Percentiles rank a stretch among this genome's conserved stretches.
These are phyloP conservation scores for Polydrusus pterygomalis DNA, from an alignment of 2,888 invertebrate species.

Conservation along the genomic window DNA sequence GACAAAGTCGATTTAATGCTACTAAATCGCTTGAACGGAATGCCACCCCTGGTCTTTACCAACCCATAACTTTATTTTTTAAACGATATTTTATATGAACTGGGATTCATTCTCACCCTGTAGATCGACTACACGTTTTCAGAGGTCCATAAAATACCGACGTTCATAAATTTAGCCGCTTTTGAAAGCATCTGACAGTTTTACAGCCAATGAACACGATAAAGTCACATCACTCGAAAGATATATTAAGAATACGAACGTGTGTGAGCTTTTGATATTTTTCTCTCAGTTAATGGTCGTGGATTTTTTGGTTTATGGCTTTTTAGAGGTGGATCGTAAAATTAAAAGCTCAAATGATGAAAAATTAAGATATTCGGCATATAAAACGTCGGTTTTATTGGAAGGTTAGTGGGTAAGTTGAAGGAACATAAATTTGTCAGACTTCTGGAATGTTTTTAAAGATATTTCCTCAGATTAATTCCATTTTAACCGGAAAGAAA, in stretches of 20 bases:
- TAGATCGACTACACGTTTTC: conserved; percentile 44
- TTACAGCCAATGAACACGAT: conserved; percentile 60
- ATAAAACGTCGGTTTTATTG: conserved; percentile 23
- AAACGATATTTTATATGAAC: background rate
- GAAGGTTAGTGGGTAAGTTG: conserved; percentile 5
- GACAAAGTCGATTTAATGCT: no score
- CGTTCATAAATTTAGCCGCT: conserved; percentile 63
- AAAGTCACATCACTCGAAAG: conserved; percentile 59
- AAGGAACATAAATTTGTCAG: conserved; percentile 6
- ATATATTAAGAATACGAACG: conserved; percentile 56
- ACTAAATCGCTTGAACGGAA: no score
- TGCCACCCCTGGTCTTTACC: no score
- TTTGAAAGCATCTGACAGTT: conserved; percentile 63
- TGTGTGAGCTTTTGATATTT: conserved; percentile 54
- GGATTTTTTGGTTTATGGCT: conserved; percentile 44
- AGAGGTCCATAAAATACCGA: conserved; percentile 61
- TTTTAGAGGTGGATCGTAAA: conserved; percentile 34
- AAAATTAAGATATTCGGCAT: conserved; percentile 21
- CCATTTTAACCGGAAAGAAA: background rate
- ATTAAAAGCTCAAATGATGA: conserved; percentile 31
- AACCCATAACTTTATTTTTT: background rate
- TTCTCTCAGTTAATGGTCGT: conserved; percentile 45
- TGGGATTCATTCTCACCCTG: conserved; percentile 33
- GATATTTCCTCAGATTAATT: background rate
- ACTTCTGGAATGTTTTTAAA: background rate